Conservation (phyloP, 2,113 vertebrate genomes). For the Chamaea fasciata region DNA sequence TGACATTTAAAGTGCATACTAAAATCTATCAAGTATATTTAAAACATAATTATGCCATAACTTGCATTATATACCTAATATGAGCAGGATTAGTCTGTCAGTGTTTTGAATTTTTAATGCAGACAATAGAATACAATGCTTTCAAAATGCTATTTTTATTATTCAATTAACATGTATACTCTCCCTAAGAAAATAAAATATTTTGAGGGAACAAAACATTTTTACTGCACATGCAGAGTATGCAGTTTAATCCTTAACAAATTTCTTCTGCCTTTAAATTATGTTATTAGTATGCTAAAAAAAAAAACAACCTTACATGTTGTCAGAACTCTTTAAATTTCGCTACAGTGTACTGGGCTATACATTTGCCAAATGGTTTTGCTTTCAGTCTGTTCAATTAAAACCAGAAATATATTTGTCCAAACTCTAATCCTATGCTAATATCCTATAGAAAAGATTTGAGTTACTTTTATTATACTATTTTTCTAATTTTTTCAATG, state of each 20-base stretch:
- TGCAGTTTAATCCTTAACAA: neutral
- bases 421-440: neutral
- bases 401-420: slow-evolving; percentile 5
- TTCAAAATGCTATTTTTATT: neutral
- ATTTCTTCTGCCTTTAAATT: slow-evolving; percentile 1
- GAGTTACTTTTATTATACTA: neutral
- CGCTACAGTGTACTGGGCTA: neutral
- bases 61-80: neutral
- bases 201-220: neutral
- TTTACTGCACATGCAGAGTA: neutral
- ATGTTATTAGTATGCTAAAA: neutral
- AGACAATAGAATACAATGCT: neutral
- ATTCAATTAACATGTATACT: neutral
- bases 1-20: neutral
- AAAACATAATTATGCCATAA: slow-evolving; percentile 3
- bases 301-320: neutral
- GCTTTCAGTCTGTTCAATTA: slow-evolving; percentile 13
- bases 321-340: slow-evolving; percentile 28
- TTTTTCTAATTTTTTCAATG: neutral
- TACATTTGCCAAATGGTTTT: slow-evolving; percentile 12
- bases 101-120: neutral
- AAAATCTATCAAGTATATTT: slow-evolving; percentile 18
- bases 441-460: neutral
- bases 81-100: neutral
- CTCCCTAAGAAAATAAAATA: slow-evolving; percentile 20